phyloP scores from a whole-genome alignment of 2,113 vertebrate genomes.

The Astatotilapia flaviijosephi region DNA sequence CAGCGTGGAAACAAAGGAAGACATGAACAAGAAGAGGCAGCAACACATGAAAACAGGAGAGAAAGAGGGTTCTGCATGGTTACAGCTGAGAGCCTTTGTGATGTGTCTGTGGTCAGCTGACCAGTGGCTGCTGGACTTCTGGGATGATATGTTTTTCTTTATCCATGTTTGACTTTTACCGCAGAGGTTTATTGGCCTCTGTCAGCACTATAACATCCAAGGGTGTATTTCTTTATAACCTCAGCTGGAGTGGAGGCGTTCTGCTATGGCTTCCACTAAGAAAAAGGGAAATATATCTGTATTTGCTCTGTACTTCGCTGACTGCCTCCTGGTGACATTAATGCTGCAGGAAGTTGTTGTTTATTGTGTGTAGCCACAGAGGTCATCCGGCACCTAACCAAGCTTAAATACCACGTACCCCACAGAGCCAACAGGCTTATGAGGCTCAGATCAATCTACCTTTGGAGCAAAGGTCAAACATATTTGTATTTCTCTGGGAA shows the following conservation, averaged over 20 bases:
- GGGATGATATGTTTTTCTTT: slow-evolving; percentile 12
- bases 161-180: slow-evolving; percentile 21
- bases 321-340: not conserved
- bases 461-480: slow-evolving; percentile 22
- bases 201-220: slow-evolving; percentile 17
- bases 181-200: slow-evolving; percentile 14
- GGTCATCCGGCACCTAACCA: not conserved
- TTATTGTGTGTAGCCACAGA: slow-evolving; percentile 26
- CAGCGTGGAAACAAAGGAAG: not conserved
- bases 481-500: not conserved
- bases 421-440: not conserved
- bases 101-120: slow-evolving; percentile 26
- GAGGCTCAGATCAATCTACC: not conserved
- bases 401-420: slow-evolving; percentile 5
- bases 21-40: not conserved
- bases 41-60: not conserved
- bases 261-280: not conserved
- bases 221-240: slow-evolving; percentile 1
- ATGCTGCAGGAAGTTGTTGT: slow-evolving; percentile 16
- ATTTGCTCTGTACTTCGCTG: not conserved
- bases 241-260: not conserved
- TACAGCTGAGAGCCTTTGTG: slow-evolving; percentile 3
- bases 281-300: not conserved
- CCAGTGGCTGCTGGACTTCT: not conserved
- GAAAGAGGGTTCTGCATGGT: not conserved